phyloP scores from a whole-genome alignment of 2,113 vertebrate genomes.

The Formicarius rufipectus region DNA sequence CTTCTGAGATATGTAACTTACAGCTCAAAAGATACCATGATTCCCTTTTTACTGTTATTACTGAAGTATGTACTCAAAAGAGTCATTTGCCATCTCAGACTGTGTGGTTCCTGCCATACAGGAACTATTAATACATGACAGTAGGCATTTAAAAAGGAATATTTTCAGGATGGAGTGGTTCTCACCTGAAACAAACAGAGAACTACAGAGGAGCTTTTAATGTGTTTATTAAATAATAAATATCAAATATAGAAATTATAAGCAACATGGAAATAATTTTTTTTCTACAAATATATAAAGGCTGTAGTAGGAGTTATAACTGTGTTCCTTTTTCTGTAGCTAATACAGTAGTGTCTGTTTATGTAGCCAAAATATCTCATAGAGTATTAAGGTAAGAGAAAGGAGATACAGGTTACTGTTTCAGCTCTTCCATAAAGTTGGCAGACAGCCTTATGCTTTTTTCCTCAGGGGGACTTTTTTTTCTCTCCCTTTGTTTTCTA shows the following conservation, averaged over 20 bases:
- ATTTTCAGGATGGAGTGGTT: neutral
- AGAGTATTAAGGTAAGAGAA: neutral
- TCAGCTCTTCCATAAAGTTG: neutral
- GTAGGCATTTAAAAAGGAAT: neutral
- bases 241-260: neutral
- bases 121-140: neutral
- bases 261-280: neutral
- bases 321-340: neutral
- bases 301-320: neutral
- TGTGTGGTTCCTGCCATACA: neutral
- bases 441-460: neutral
- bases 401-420: neutral
- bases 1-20: neutral
- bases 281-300: neutral
- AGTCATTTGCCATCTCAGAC: neutral
- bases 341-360: neutral
- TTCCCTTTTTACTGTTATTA: neutral
- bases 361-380: neutral
- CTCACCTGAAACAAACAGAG: neutral
- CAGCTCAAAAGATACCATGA: neutral
- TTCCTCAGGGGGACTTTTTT: neutral
- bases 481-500: neutral
- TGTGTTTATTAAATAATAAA: neutral
- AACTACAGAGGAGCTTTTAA: neutral
- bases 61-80: neutral